phyloP scores from a whole-genome alignment of 2,797 vertebrate genomes.

The Argentina silus region DNA sequence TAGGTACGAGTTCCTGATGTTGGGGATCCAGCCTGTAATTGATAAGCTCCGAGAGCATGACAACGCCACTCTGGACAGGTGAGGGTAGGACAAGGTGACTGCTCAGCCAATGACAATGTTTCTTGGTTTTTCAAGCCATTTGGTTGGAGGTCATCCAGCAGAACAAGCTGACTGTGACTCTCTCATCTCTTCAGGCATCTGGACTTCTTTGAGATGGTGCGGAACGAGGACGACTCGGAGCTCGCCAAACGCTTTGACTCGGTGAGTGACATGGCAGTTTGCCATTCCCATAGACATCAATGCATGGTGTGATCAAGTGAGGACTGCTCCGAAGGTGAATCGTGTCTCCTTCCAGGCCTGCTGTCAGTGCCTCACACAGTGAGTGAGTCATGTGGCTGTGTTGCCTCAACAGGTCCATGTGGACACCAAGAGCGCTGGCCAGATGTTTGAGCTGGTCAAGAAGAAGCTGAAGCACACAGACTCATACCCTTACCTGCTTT shows the following conservation, averaged over 20 bases:
- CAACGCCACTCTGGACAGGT: slow-evolving; percentile 95
- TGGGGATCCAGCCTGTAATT: slow-evolving; percentile 96
- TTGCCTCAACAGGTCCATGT: slow-evolving; percentile 82
- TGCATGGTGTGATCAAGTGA: background rate
- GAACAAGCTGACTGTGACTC: background rate
- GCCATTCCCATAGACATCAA: background rate
- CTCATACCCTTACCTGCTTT: slow-evolving; percentile 95
- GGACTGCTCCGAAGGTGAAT: background rate
- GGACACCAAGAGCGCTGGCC: slow-evolving; percentile 93
- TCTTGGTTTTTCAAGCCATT: background rate
- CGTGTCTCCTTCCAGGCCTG: background rate
- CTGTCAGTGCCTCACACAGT: background rate
- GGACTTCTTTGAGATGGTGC: slow-evolving; percentile 99
- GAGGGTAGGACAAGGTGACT: slow-evolving; percentile 27
- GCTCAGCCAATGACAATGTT: background rate
- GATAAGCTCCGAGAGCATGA: slow-evolving; percentile 95
- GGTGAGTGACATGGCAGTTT: slow-evolving; percentile 76
- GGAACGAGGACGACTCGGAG: slow-evolving; percentile 95
- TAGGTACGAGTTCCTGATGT: slow-evolving; percentile 96
- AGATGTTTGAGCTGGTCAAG: slow-evolving; percentile 97
- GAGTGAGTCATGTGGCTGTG: background rate
- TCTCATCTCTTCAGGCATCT: slow-evolving; percentile 82
- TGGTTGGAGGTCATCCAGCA: background rate
- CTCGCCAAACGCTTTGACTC: slow-evolving; percentile 92
- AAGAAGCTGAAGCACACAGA: slow-evolving; percentile 95